Conservation (phyloP, 2,888 invertebrate genomes). For the Sesamia inferens region DNA sequence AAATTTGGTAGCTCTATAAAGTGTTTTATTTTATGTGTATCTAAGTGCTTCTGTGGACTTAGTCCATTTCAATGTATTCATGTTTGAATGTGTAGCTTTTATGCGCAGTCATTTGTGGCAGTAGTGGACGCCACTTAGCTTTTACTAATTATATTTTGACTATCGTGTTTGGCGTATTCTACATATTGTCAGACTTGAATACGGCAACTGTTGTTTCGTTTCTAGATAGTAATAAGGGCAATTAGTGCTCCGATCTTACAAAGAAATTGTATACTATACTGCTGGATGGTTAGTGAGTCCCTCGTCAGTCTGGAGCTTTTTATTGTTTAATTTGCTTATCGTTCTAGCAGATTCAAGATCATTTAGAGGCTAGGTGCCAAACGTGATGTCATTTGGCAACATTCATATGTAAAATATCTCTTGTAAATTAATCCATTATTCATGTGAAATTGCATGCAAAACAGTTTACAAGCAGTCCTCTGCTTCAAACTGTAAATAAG, state of each 20-base stretch:
- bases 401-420: conserved; percentile 20
- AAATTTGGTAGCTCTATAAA: conserved; percentile 48
- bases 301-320: background rate
- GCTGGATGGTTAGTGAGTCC: conserved; percentile 12
- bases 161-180: conserved; percentile 7
- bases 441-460: background rate
- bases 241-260: conserved; percentile 10
- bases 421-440: conserved; percentile 8
- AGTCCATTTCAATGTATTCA: conserved; percentile 36
- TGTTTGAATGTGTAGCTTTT: conserved; percentile 42
- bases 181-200: background rate
- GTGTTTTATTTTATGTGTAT: conserved; percentile 36
- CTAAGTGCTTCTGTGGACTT: conserved; percentile 19
- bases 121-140: conserved; percentile 22
- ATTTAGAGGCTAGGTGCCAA: conserved; percentile 21
- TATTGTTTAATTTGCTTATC: conserved; percentile 3
- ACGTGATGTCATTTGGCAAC: conserved; percentile 7
- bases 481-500: conserved; percentile 11
- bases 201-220: conserved; percentile 9
- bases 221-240: conserved; percentile 18
- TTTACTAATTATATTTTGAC: conserved; percentile 17
- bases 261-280: conserved; percentile 5
- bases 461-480: background rate
- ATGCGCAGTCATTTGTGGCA: conserved; percentile 34
- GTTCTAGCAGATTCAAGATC: conserved; percentile 15